These are phyloP conservation scores for Biston betularia DNA, from an alignment of 2,888 invertebrate species.

Conservation along the genomic window DNA sequence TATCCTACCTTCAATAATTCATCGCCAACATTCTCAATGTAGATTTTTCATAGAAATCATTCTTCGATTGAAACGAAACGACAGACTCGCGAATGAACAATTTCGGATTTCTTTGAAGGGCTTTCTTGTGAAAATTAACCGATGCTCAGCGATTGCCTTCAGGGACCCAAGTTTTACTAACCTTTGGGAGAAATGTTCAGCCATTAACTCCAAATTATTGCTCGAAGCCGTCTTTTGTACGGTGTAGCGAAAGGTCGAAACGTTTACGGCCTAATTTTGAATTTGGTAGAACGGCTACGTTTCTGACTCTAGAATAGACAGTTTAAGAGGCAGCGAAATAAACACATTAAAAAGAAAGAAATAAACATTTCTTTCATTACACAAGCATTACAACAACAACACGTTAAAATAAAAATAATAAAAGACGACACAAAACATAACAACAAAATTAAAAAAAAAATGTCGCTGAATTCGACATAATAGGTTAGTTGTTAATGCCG, in stretches of 20 bases:
- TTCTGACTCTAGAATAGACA: slow-evolving; percentile 4
- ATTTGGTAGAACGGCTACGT: slow-evolving; percentile 29
- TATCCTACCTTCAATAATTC: slow-evolving; percentile 27
- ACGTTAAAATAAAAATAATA: too few species aligned
- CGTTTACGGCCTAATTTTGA: slow-evolving; percentile 42
- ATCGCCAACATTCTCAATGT: slow-evolving; percentile 39
- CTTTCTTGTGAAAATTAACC: slow-evolving; percentile 52
- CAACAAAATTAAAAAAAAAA: too few species aligned
- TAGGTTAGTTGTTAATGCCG: too few species aligned
- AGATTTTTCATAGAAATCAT: slow-evolving; percentile 48
- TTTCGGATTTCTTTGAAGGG: slow-evolving; percentile 52
- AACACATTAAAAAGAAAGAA: too few species aligned
- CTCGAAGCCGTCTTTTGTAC: slow-evolving; percentile 48
- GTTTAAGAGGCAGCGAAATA: background rate
- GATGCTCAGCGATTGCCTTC: slow-evolving; percentile 47
- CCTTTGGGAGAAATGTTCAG: slow-evolving; percentile 51
- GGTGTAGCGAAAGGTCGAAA: slow-evolving; percentile 35
- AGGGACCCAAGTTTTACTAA: slow-evolving; percentile 42
- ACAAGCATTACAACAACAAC: too few species aligned
- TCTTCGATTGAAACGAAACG: slow-evolving; percentile 52
- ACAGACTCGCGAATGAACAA: slow-evolving; percentile 52
- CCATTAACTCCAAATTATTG: slow-evolving; percentile 53
- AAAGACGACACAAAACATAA: too few species aligned
- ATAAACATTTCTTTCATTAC: too few species aligned
- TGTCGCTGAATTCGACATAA: too few species aligned